Evolutionary conservation across 2,888 invertebrate species (phyloP).

Genomic region (Strigamia maritima): DNA sequence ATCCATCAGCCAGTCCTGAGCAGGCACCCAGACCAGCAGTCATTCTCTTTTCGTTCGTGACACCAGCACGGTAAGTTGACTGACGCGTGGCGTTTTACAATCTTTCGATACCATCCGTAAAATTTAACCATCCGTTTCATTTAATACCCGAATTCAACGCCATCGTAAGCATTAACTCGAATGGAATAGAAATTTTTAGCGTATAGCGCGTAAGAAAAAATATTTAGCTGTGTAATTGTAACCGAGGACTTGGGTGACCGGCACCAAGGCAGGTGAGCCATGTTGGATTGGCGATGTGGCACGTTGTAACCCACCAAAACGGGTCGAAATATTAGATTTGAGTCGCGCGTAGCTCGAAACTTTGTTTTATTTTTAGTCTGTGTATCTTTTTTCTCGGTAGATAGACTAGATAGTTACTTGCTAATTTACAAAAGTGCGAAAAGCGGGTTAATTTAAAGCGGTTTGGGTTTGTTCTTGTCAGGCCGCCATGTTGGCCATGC

Average conservation of each 20-base stretch:
- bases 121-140: conserved; percentile 9
- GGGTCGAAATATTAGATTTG: background rate
- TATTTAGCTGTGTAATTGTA: background rate
- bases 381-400: background rate
- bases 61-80: conserved; percentile 39
- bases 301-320: background rate
- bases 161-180: background rate
- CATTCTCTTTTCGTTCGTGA: conserved; percentile 42
- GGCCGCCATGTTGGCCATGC: conserved; percentile 39
- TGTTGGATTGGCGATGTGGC: conserved; percentile 35
- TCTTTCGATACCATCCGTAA: background rate
- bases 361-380: background rate
- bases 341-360: background rate
- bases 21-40: conserved; percentile 46
- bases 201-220: background rate
- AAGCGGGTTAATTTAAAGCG: background rate
- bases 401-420: background rate
- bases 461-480: background rate
- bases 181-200: background rate
- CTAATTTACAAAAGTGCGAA: background rate
- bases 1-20: conserved; percentile 46
- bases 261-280: conserved; percentile 24
- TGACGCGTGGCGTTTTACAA: background rate
- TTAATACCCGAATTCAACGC: background rate
- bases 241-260: background rate